Evolutionary conservation across 2,113 vertebrate species (phyloP).

Genomic region (Murina feae): DNA sequence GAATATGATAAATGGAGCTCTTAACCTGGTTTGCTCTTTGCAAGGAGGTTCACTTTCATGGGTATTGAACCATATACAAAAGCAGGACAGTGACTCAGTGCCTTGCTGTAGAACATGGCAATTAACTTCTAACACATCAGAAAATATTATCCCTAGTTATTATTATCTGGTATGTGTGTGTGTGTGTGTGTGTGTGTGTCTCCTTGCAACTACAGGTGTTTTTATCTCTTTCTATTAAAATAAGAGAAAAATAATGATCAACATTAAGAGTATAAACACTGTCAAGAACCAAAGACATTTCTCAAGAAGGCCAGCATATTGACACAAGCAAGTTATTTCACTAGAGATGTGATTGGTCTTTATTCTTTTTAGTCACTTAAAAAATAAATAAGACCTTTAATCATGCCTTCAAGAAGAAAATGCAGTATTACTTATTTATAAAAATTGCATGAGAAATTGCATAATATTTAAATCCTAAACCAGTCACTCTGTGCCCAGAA

Average conservation of each 20-base stretch:
- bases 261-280: not conserved
- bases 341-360: not conserved
- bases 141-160: not conserved
- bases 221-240: not conserved
- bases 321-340: not conserved
- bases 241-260: not conserved
- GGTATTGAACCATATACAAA: not conserved
- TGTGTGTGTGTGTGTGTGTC: not conserved
- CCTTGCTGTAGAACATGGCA: not conserved
- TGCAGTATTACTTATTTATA: not conserved
- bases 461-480: not conserved
- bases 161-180: not conserved
- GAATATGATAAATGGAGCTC: constrained; percentile 22
- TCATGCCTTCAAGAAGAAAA: not conserved
- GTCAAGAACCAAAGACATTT: not conserved
- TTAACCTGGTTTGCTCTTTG: not conserved
- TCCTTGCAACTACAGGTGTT: not conserved
- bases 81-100: not conserved
- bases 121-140: not conserved
- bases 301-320: not conserved
- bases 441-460: not conserved
- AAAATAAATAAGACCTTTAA: not conserved
- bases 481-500: not conserved
- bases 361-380: not conserved
- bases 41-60: not conserved